Evolutionary conservation across 2,113 vertebrate genomes (phyloP).

Genomic region (Ammodytes marinus): DNA sequence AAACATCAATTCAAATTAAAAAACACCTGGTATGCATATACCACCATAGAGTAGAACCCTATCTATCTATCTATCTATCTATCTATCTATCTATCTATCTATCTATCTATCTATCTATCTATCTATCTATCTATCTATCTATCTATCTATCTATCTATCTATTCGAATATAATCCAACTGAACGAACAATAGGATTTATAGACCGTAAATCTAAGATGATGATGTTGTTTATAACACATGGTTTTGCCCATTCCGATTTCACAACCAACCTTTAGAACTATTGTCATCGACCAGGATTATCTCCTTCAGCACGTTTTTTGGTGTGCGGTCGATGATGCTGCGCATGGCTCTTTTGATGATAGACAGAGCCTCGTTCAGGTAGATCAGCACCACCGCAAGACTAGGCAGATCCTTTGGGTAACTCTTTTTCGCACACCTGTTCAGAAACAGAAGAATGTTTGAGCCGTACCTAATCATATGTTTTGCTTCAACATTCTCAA

Average conservation of each 20-base stretch:
- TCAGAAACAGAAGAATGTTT: background rate
- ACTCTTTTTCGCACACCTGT: conserved; percentile 79
- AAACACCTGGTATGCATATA: no score
- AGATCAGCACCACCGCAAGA: conserved; percentile 85
- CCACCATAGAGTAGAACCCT: no score
- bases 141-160: no score
- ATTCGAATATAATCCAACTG: no score
- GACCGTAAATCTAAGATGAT: background rate
- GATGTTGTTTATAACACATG: background rate
- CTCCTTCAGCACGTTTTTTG: conserved; percentile 83
- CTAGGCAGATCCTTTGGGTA: conserved; percentile 83
- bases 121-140: no score
- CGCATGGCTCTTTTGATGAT: conserved; percentile 82
- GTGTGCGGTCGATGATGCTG: conserved; percentile 83
- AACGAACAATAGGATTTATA: background rate
- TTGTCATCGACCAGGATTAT: conserved; percentile 88
- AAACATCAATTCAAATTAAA: no score
- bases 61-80: no score
- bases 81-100: no score
- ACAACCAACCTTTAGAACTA: conserved; percentile 83
- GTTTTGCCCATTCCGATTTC: background rate
- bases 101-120: no score
- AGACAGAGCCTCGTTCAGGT: conserved; percentile 86
- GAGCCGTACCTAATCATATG: no score
- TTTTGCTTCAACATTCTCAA: background rate